These are phyloP conservation scores for Peromyscus attwateri DNA, from an alignment of 2,797 vertebrate species.

Conservation along the genomic window DNA sequence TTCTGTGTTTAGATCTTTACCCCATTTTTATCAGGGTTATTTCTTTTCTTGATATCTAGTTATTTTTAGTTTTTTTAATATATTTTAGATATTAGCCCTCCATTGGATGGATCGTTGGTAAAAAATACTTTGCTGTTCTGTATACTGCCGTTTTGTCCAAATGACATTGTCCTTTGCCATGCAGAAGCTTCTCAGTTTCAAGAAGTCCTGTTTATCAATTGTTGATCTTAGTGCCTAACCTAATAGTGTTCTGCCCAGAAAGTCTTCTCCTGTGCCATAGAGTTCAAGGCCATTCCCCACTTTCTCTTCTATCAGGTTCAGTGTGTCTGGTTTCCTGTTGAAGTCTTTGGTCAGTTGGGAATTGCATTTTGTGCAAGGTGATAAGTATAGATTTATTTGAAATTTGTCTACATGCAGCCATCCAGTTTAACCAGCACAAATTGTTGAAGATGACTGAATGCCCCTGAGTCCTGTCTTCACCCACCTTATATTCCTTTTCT, in stretches of 20 bases:
- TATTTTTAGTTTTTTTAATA: background rate
- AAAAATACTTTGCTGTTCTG: background rate
- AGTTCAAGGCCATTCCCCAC: background rate
- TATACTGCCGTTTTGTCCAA: background rate
- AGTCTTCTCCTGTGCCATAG: background rate
- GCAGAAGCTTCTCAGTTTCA: background rate
- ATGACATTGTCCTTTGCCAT: background rate
- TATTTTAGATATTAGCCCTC: background rate
- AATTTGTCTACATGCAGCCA: background rate
- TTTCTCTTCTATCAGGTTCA: background rate
- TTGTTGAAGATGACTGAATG: background rate
- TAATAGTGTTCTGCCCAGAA: background rate
- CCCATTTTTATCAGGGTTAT: background rate
- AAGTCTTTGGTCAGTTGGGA: background rate
- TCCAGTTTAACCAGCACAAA: background rate
- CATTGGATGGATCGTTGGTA: background rate
- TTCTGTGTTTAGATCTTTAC: background rate
- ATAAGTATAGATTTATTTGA: background rate
- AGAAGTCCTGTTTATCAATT: too few species aligned
- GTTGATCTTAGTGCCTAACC: background rate
- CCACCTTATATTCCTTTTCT: too few species aligned
- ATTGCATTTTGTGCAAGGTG: background rate
- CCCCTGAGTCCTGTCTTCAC: too few species aligned
- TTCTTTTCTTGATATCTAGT: background rate
- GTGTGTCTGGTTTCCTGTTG: background rate